Evolutionary conservation across 2,888 invertebrate genomes (phyloP).

Genomic region (Trilocha varians): DNA sequence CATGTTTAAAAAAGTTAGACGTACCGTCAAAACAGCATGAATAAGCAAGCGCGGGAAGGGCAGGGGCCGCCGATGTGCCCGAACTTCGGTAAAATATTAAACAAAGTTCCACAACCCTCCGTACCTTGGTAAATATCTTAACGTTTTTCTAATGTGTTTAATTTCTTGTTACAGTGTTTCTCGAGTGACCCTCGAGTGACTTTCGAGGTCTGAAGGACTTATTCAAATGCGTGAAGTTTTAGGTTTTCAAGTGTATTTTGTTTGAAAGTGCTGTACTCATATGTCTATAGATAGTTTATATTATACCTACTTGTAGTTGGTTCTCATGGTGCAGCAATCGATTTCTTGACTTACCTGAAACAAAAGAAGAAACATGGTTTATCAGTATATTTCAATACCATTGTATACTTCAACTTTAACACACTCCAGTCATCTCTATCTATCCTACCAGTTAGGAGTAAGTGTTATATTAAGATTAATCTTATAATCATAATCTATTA

Average conservation of each 20-base stretch:
- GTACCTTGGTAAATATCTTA: not conserved
- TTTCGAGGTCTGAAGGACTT: too few species aligned
- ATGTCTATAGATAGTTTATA: not conserved
- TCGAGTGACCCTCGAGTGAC: not conserved
- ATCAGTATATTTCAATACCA: too few species aligned
- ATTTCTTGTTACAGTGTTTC: not conserved
- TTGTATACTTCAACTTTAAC: too few species aligned
- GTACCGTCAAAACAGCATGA: not conserved
- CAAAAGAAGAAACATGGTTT: not conserved
- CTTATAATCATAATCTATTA: too few species aligned
- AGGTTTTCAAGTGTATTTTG: too few species aligned
- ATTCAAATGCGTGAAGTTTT: too few species aligned
- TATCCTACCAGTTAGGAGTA: too few species aligned
- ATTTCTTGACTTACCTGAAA: not conserved
- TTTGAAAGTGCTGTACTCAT: not conserved
- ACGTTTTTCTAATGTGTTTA: not conserved
- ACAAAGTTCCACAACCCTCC: slow-evolving; percentile 15
- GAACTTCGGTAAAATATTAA: slow-evolving; percentile 41
- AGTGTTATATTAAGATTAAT: too few species aligned
- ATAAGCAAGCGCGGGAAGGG: not conserved
- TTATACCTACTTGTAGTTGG: not conserved
- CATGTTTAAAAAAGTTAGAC: not conserved
- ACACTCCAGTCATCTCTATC: too few species aligned
- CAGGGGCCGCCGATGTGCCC: slow-evolving; percentile 5
- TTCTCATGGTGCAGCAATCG: not conserved